Evolutionary conservation across 2,797 vertebrate species (phyloP).

Genomic region (Melanotaenia trifasciata): DNA sequence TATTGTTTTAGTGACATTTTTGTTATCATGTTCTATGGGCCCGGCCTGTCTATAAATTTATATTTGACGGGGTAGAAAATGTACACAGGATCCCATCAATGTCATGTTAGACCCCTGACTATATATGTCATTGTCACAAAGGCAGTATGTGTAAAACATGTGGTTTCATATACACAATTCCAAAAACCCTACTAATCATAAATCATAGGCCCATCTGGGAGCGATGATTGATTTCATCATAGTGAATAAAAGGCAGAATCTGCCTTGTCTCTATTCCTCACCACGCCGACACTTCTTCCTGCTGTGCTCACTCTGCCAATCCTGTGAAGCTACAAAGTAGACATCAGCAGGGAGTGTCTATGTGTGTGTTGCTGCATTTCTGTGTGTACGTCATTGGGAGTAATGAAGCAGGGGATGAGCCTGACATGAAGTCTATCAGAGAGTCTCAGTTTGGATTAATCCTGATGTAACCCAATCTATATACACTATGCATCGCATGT

Average conservation of each 20-base stretch:
- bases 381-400: slow-evolving; percentile 56
- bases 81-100: slow-evolving; percentile 35
- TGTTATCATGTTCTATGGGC: background rate
- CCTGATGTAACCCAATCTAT: slow-evolving; percentile 60
- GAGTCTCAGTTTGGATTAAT: slow-evolving; percentile 71
- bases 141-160: slow-evolving; percentile 42
- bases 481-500: slow-evolving; percentile 24
- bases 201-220: slow-evolving; percentile 66
- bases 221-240: slow-evolving; percentile 71
- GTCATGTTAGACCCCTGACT: slow-evolving; percentile 23
- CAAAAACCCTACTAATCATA: slow-evolving; percentile 62
- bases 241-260: slow-evolving; percentile 65
- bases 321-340: slow-evolving; percentile 35
- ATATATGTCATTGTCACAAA: slow-evolving; percentile 57
- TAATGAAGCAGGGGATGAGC: slow-evolving; percentile 70
- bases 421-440: slow-evolving; percentile 70
- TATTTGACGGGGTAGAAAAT: slow-evolving; percentile 5
- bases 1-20: background rate
- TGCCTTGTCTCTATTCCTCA: slow-evolving; percentile 42
- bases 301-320: slow-evolving; percentile 52
- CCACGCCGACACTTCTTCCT: slow-evolving; percentile 44
- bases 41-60: slow-evolving; percentile 1
- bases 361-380: slow-evolving; percentile 33
- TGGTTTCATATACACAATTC: slow-evolving; percentile 43
- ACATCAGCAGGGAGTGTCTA: slow-evolving; percentile 33